These are phyloP conservation scores for Hucho hucho DNA, from an alignment of 2,113 vertebrate species.

Conservation along the genomic window DNA sequence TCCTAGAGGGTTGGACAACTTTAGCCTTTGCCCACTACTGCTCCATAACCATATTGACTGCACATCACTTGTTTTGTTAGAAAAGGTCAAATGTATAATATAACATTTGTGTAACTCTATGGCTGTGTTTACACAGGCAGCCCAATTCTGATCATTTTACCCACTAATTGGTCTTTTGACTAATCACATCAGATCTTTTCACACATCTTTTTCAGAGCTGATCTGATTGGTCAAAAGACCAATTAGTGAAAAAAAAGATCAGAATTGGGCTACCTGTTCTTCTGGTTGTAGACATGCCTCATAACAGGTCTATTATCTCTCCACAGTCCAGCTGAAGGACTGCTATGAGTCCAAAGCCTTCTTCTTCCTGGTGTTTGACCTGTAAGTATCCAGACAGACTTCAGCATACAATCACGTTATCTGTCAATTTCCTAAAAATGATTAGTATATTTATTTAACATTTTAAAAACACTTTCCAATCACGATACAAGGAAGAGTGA, in stretches of 20 bases:
- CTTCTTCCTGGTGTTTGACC: constrained; percentile 96
- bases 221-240: too few species aligned
- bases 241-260: too few species aligned
- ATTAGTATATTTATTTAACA: too few species aligned
- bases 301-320: constrained; percentile 28
- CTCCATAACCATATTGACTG: not conserved
- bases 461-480: too few species aligned
- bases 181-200: too few species aligned
- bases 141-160: too few species aligned
- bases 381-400: constrained; percentile 82
- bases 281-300: not conserved
- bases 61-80: not conserved
- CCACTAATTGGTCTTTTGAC: too few species aligned
- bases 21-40: not conserved
- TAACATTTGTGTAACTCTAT: not conserved
- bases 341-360: constrained; percentile 92
- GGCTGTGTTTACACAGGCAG: too few species aligned
- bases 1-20: not conserved
- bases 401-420: not conserved
- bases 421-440: too few species aligned
- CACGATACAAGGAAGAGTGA: too few species aligned
- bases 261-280: too few species aligned
- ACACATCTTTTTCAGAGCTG: too few species aligned
- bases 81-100: not conserved
- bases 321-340: constrained; percentile 95